phyloP scores from a whole-genome alignment of 2,797 vertebrate species.

The Anabacerthia variegaticeps region DNA sequence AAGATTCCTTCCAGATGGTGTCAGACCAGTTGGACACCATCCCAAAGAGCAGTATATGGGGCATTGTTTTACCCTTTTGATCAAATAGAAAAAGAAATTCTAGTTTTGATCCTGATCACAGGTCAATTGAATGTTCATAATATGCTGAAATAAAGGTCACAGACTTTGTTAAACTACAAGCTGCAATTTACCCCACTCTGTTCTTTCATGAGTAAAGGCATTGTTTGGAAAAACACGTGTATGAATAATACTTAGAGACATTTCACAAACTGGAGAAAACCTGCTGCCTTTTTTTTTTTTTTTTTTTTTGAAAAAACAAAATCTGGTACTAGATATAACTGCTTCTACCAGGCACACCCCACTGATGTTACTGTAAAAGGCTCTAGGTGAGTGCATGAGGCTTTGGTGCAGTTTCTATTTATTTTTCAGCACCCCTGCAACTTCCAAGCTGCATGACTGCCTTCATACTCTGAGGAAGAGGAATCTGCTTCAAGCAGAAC shows the following conservation, averaged over 20 bases:
- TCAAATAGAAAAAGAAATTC: neutral
- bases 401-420: neutral
- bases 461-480: neutral
- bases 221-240: neutral
- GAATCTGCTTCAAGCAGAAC: neutral
- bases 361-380: neutral
- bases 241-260: neutral
- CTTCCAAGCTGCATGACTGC: neutral
- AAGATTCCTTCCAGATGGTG: accelerated
- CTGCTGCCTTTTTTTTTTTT: neutral
- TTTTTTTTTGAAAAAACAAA: neutral
- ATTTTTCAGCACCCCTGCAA: neutral
- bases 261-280: neutral
- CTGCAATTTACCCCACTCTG: neutral
- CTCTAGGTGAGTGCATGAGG: neutral
- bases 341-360: neutral
- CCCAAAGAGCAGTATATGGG: neutral
- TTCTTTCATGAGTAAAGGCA: neutral
- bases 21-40: neutral
- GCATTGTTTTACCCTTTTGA: neutral
- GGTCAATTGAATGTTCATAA: neutral
- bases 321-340: neutral
- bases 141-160: neutral
- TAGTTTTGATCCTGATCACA: neutral
- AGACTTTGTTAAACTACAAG: neutral